Percentiles rank a stretch among this genome's conserved stretches.
These are phyloP conservation scores for Daboia siamensis DNA, from an alignment of 2,113 vertebrate species.

Conservation along the genomic window DNA sequence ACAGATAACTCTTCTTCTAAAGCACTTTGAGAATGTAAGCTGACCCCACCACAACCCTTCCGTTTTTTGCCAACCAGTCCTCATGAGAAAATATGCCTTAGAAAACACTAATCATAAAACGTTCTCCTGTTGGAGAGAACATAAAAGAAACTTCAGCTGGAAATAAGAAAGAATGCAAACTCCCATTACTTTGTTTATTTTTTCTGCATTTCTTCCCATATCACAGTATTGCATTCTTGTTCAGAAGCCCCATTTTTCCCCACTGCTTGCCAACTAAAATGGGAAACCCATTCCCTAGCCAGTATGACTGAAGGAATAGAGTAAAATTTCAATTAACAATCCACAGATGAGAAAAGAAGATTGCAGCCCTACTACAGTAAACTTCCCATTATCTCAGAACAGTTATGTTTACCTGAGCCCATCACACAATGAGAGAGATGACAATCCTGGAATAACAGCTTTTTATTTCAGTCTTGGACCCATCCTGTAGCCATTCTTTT, in stretches of 20 bases:
- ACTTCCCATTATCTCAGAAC: not conserved
- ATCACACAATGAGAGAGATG: not conserved
- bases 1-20: not conserved
- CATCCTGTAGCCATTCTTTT: not conserved
- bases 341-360: not conserved
- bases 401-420: conserved; percentile 7
- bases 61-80: not conserved
- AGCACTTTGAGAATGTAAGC: not conserved
- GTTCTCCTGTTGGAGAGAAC: not conserved
- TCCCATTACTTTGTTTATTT: too few species aligned
- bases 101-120: not conserved
- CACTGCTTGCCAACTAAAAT: not conserved
- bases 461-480: not conserved
- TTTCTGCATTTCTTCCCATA: not conserved
- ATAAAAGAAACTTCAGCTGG: not conserved
- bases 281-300: not conserved
- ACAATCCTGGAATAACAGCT: not conserved
- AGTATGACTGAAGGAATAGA: not conserved
- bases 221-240: not conserved
- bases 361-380: not conserved
- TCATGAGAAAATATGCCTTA: not conserved
- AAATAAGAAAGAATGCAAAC: not conserved
- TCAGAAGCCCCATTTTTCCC: not conserved
- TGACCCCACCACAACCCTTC: not conserved
- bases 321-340: not conserved